A percentile compares a stretch with the other conserved stretches of the same genome.
These are phyloP conservation scores for Festucalex cinctus DNA, from an alignment of 2,113 vertebrate genomes.

Conservation along the genomic window DNA sequence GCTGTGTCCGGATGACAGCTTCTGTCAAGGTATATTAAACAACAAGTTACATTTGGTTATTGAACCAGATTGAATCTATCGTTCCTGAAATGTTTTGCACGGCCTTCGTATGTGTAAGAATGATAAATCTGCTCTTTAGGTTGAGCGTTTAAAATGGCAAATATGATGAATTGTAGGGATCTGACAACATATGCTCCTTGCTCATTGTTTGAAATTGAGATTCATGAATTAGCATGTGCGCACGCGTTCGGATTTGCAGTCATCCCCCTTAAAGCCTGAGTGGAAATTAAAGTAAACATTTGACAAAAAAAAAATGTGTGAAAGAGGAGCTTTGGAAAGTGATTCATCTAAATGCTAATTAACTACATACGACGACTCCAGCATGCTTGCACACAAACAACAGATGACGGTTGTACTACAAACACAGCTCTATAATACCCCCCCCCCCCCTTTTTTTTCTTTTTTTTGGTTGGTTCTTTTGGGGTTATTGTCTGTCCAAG, in stretches of 20 bases:
- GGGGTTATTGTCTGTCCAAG: no score
- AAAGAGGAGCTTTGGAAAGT: not conserved
- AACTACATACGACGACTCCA: not conserved
- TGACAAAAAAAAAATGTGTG: not conserved
- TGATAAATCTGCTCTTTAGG: not conserved
- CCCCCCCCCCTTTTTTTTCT: no score
- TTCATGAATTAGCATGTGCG: not conserved
- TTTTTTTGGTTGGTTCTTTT: no score
- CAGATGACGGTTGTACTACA: not conserved
- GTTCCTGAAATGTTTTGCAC: not conserved
- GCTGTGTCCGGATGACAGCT: conserved; percentile 67
- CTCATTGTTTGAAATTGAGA: not conserved
- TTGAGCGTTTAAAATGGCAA: not conserved
- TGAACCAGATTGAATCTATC: not conserved
- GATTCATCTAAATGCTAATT: not conserved
- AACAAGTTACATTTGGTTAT: no score
- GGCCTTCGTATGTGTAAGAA: not conserved
- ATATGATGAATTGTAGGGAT: not conserved
- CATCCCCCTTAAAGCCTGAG: not conserved
- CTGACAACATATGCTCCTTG: not conserved
- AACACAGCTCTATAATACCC: not conserved
- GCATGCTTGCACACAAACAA: not conserved
- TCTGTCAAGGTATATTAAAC: conserved; percentile 71
- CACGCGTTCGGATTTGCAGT: not conserved
- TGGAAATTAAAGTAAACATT: conserved; percentile 1